These are phyloP conservation scores for Piaya cayana DNA, from an alignment of 2,113 vertebrate genomes.

Conservation along the genomic window DNA sequence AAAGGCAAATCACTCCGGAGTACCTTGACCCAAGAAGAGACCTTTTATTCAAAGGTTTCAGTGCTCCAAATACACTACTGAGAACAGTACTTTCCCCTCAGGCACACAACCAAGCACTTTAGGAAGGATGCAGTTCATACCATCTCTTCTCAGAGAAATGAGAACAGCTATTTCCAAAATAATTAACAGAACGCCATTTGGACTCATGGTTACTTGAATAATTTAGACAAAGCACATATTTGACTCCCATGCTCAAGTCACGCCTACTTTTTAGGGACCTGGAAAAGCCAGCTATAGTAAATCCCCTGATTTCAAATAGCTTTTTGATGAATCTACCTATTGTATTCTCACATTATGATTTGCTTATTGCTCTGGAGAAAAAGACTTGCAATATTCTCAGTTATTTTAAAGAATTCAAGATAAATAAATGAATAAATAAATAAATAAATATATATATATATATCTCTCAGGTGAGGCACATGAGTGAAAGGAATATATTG, in stretches of 20 bases:
- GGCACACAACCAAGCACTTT: rapidly evolving
- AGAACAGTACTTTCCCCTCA: neutral
- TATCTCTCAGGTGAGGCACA: neutral
- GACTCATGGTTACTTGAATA: neutral
- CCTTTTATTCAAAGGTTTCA: neutral
- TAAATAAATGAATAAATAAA: too few relatives aligned
- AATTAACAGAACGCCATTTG: neutral
- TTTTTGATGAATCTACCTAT: neutral
- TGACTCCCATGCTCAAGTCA: neutral
- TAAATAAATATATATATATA: too few relatives aligned
- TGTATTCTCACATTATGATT: neutral
- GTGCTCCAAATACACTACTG: neutral
- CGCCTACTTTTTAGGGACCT: neutral
- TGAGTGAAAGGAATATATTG: neutral
- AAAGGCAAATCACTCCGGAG: neutral
- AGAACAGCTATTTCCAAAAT: neutral
- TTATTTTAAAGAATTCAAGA: neutral
- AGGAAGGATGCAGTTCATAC: neutral
- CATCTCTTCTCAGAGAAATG: neutral
- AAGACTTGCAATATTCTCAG: neutral
- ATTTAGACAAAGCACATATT: neutral
- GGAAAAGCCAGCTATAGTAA: neutral
- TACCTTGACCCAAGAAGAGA: rapidly evolving
- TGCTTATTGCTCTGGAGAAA: neutral
- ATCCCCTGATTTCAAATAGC: neutral